A percentile compares a stretch with the other conserved stretches of the same genome.
These are phyloP conservation scores for Coelopa frigida DNA, from an alignment of 1,140 invertebrate genomes.

Conservation along the genomic window DNA sequence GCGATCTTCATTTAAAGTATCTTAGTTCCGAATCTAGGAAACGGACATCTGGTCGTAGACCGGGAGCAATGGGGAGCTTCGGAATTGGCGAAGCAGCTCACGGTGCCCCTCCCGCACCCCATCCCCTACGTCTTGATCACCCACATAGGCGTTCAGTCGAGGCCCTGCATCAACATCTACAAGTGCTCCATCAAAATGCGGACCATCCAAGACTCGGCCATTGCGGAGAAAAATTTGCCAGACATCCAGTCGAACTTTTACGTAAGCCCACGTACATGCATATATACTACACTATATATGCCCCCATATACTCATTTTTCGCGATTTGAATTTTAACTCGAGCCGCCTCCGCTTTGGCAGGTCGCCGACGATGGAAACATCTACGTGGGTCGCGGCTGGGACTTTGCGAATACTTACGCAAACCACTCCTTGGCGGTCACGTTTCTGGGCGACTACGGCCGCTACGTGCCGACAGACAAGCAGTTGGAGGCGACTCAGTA, in stretches of 20 bases:
- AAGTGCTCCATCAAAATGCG: constrained; percentile 43
- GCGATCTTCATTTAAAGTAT: constrained; percentile 16
- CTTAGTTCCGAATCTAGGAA: constrained; percentile 43
- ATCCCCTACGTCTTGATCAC: constrained; percentile 45
- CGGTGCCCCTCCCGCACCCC: constrained; percentile 27
- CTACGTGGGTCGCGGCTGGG: constrained; percentile 57
- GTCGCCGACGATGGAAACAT: constrained; percentile 56
- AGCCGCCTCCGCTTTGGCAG: no score
- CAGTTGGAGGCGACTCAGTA: constrained; percentile 40
- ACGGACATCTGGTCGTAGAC: constrained; percentile 41
- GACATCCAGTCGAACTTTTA: constrained; percentile 45
- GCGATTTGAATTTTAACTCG: no score
- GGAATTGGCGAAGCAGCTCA: constrained; percentile 24
- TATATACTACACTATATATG: neutral
- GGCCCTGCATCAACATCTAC: constrained; percentile 27
- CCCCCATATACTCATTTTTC: neutral
- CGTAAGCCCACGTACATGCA: constrained; percentile 21
- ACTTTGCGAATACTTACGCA: constrained; percentile 49
- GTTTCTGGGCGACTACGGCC: constrained; percentile 47
- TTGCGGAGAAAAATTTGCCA: constrained; percentile 30
- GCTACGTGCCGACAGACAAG: constrained; percentile 29
- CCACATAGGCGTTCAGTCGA: constrained; percentile 41
- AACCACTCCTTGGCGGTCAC: constrained; percentile 45
- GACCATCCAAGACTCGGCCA: constrained; percentile 39
- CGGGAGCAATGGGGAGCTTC: constrained; percentile 48